These are phyloP conservation scores for Sminthopsis crassicaudata DNA, from an alignment of 2,113 vertebrate species.

Conservation along the genomic window DNA sequence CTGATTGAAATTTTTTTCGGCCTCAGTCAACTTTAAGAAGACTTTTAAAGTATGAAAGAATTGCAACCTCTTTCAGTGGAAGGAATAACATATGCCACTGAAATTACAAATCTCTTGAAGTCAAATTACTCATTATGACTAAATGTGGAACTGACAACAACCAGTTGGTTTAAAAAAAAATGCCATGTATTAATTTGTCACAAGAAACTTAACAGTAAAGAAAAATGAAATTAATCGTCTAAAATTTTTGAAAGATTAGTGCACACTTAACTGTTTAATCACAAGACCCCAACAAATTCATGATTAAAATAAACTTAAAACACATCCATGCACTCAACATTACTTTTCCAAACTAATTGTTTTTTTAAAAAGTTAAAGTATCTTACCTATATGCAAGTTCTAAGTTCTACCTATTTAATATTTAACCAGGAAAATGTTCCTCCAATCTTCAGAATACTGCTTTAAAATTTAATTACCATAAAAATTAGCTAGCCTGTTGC, in stretches of 20 bases:
- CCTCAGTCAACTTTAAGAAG: not conserved
- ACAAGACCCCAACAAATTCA: constrained; percentile 5
- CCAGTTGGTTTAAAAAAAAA: not conserved
- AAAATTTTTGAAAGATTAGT: not conserved
- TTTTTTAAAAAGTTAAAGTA: constrained; percentile 28
- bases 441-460: not conserved
- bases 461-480: not conserved
- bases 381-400: not conserved
- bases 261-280: not conserved
- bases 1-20: not conserved
- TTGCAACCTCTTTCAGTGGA: not conserved
- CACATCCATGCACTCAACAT: not conserved
- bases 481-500: not conserved
- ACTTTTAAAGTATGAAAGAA: not conserved
- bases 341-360: not conserved
- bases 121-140: not conserved
- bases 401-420: not conserved
- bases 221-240: not conserved
- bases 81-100: not conserved
- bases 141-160: not conserved
- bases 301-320: not conserved
- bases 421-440: not conserved
- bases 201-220: constrained; percentile 26
- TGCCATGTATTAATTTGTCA: not conserved
- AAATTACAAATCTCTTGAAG: not conserved